phyloP scores from a whole-genome alignment of 37 sponge, comb jelly and placozoan genomes.

The Tethya wilhelma region DNA sequence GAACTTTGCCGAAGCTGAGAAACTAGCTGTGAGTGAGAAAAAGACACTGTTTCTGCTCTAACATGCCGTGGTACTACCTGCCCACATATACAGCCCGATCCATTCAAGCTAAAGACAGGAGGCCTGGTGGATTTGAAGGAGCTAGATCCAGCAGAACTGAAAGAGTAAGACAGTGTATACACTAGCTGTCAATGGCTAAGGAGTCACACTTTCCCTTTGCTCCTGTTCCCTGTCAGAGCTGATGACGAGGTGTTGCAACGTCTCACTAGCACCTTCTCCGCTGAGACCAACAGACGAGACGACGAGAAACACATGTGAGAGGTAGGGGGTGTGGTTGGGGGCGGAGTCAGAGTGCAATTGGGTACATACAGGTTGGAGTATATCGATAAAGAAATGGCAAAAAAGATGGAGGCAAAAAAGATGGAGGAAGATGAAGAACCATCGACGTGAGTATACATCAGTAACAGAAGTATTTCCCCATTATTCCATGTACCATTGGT shows the following conservation, averaged over 20 bases:
- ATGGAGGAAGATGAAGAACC: conserved; percentile 43
- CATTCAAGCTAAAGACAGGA: conserved; percentile 90
- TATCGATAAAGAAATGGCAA: conserved; percentile 85
- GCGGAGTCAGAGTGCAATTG: not conserved
- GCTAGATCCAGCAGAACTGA: conserved; percentile 13
- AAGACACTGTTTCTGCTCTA: no score
- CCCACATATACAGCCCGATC: conserved; percentile 68
- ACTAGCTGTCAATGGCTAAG: not conserved
- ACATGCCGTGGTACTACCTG: not conserved
- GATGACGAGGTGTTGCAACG: conserved; percentile 77
- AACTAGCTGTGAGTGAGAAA: conserved; percentile 58
- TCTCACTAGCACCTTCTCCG: conserved; percentile 78
- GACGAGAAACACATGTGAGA: conserved; percentile 86
- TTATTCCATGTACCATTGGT: no score
- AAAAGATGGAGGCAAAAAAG: conserved; percentile 26
- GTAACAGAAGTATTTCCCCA: not conserved
- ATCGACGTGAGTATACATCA: no score
- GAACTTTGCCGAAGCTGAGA: conserved; percentile 80
- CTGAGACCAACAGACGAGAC: conserved; percentile 81
- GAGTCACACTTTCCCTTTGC: not conserved
- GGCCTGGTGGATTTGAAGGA: conserved; percentile 75
- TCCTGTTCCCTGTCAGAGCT: conserved; percentile 13
- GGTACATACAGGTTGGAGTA: conserved; percentile 74
- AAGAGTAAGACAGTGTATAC: conserved; percentile 9
- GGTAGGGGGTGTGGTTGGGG: not conserved